These are phyloP conservation scores for Eurytoma californica DNA, from an alignment of 2,888 invertebrate species.

Conservation along the genomic window DNA sequence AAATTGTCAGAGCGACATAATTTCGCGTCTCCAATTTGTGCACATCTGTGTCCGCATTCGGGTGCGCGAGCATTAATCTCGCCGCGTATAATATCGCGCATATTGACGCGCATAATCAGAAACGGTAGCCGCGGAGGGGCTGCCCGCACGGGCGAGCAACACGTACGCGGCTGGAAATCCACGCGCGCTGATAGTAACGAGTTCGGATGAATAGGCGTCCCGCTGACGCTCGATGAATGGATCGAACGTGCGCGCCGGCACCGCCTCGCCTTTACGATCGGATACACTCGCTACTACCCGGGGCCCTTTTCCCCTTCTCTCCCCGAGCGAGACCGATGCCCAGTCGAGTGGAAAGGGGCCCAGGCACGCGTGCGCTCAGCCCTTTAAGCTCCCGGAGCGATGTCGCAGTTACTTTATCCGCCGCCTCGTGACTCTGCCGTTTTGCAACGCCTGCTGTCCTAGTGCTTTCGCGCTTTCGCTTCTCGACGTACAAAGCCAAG, in stretches of 20 bases:
- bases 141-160: neutral
- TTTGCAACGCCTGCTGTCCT: neutral
- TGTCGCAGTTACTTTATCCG: neutral
- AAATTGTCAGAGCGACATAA: neutral
- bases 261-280: conserved; percentile 36
- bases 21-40: neutral
- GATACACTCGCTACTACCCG: conserved; percentile 14
- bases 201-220: conserved; percentile 51
- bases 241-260: conserved; percentile 27
- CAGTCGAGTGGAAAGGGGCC: conserved; percentile 35
- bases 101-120: conserved; percentile 32
- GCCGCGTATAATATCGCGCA: conserved; percentile 40
- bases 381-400: neutral
- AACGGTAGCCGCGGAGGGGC: neutral
- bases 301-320: neutral
- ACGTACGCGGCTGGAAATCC: neutral
- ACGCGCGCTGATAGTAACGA: conserved; percentile 47
- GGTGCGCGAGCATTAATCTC: neutral
- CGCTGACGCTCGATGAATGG: conserved; percentile 48
- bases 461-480: too few relatives aligned
- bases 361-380: neutral
- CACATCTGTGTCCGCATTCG: conserved; percentile 4
- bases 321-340: neutral
- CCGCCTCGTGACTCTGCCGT: conserved; percentile 3
- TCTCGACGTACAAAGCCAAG: too few relatives aligned